phyloP scores from a whole-genome alignment of 92 coral and sea anemone genomes.

The Actinernus sp. region DNA sequence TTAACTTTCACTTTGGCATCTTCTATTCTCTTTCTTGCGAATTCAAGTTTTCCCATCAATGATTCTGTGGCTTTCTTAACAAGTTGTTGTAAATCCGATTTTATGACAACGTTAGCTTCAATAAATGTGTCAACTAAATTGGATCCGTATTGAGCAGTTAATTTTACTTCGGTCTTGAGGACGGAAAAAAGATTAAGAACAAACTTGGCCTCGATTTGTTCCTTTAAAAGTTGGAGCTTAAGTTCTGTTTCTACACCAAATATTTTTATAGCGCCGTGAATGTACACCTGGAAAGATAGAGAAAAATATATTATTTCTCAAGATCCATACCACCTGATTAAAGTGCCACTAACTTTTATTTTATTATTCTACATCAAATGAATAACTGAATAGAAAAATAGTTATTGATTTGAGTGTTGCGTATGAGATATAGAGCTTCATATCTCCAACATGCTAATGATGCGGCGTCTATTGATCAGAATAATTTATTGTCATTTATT shows the following conservation, averaged over 20 bases:
- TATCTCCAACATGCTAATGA: too few relatives aligned
- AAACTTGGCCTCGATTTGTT: conserved; percentile 60
- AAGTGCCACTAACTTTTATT: too few relatives aligned
- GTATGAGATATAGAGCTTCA: too few relatives aligned
- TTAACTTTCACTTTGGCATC: conserved; percentile 29
- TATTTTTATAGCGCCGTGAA: conserved; percentile 65
- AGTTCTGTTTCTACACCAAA: conserved; percentile 63
- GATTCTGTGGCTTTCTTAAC: conserved; percentile 40
- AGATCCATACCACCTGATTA: too few relatives aligned
- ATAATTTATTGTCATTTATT: too few relatives aligned
- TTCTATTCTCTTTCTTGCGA: conserved; percentile 54
- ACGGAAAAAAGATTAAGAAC: conserved; percentile 47
- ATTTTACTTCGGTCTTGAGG: conserved; percentile 39
- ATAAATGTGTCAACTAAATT: conserved; percentile 41
- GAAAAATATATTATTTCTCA: too few relatives aligned
- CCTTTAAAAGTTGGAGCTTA: conserved; percentile 46
- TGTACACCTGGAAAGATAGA: conserved; percentile 25
- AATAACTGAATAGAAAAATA: too few relatives aligned
- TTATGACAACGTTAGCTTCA: conserved; percentile 35
- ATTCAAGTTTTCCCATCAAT: conserved; percentile 30
- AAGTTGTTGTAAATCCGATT: conserved; percentile 51
- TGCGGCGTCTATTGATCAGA: too few relatives aligned
- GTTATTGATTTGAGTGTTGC: too few relatives aligned
- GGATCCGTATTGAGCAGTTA: conserved; percentile 53
- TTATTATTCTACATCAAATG: too few relatives aligned